These are phyloP conservation scores for Charadrius vociferus DNA, from an alignment of 2,113 vertebrate species.

Conservation along the genomic window DNA sequence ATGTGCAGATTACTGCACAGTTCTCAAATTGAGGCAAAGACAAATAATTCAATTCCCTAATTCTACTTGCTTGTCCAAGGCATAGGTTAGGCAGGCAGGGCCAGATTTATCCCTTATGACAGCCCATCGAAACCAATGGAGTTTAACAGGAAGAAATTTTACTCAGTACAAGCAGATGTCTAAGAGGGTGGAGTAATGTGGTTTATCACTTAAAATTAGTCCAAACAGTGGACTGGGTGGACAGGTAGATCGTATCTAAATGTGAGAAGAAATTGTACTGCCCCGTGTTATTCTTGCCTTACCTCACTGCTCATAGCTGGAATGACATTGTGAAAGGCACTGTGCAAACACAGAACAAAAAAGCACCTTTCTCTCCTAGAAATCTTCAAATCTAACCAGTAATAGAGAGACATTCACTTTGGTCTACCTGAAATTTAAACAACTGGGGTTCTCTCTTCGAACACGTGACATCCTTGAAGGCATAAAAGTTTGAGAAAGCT, in stretches of 20 bases:
- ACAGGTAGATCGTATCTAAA: background rate
- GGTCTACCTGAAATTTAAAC: background rate
- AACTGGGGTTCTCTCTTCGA: fast-evolving
- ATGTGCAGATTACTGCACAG: background rate
- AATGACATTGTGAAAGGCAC: background rate
- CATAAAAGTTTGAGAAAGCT: background rate
- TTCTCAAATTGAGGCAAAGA: background rate
- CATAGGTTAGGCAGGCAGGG: background rate
- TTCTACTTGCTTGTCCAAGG: background rate
- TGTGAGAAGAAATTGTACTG: background rate
- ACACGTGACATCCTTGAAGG: fast-evolving
- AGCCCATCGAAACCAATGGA: background rate
- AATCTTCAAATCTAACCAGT: background rate
- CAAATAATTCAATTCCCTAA: background rate
- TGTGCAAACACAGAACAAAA: background rate
- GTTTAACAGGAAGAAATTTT: background rate
- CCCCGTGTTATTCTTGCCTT: background rate
- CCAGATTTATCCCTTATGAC: background rate
- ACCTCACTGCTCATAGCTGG: background rate
- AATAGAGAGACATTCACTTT: background rate
- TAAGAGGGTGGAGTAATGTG: background rate
- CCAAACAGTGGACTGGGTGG: fast-evolving
- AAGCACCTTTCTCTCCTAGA: fast-evolving
- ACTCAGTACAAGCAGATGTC: background rate
- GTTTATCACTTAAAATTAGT: background rate